Evolutionary conservation across 2,113 vertebrate species (phyloP).

Genomic region (Oxygymnocypris stewartii): DNA sequence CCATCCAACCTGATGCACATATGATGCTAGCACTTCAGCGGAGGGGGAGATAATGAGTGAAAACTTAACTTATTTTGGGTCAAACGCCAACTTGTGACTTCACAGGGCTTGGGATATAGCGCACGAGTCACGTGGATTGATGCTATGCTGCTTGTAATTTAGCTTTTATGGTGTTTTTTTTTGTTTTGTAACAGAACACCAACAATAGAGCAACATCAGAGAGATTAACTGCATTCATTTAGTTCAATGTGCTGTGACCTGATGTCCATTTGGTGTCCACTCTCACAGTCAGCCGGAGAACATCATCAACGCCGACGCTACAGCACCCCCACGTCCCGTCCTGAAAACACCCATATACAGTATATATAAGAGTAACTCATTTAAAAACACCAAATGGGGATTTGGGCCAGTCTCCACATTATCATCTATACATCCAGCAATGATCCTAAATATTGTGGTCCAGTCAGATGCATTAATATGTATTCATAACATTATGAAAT

Average conservation of each 20-base stretch:
- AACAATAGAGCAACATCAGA: background rate
- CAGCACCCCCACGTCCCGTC: background rate
- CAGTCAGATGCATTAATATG: background rate
- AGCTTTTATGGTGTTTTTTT: background rate
- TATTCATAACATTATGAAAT: background rate
- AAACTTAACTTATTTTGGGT: background rate
- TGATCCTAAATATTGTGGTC: background rate
- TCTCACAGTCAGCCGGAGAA: too few relatives aligned
- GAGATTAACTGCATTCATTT: constrained; percentile 32
- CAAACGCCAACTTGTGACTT: background rate
- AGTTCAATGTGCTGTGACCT: constrained; percentile 22
- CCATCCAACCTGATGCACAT: background rate
- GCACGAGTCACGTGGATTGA: background rate
- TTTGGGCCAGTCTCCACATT: background rate
- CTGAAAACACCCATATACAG: background rate
- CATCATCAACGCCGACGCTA: background rate
- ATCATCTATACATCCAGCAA: background rate
- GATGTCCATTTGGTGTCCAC: background rate
- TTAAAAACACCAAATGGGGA: too few relatives aligned
- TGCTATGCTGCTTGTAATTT: background rate
- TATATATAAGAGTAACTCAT: too few relatives aligned
- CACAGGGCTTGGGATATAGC: background rate
- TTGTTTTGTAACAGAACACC: background rate
- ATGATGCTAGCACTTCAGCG: background rate
- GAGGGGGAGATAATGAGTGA: background rate